phyloP scores from a whole-genome alignment of 2,888 invertebrate species.

The Lochmaea crataegi region DNA sequence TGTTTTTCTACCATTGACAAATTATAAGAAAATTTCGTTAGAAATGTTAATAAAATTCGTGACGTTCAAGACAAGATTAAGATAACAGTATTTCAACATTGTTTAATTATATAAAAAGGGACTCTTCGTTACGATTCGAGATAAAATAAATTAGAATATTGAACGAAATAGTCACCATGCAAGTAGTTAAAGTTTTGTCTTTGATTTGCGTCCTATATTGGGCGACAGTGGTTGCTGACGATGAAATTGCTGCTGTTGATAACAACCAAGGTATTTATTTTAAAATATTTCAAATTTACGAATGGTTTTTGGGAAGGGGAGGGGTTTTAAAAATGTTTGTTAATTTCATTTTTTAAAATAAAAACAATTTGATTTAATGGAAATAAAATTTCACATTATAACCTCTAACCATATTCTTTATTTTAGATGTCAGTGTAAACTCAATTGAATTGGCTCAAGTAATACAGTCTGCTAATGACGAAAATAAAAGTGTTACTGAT shows the following conservation, averaged over 20 bases:
- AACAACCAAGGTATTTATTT: background rate
- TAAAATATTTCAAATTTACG: background rate
- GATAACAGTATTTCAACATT: background rate
- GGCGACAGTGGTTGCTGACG: background rate
- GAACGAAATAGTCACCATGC: background rate
- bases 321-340: background rate
- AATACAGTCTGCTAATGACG: background rate
- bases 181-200: background rate
- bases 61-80: background rate
- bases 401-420: too few relatives aligned
- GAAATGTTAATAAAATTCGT: background rate
- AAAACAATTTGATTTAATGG: background rate
- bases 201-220: background rate
- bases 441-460: too few relatives aligned
- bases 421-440: too few relatives aligned
- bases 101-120: background rate
- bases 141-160: background rate
- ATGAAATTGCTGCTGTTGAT: background rate
- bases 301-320: too few relatives aligned
- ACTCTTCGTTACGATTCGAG: background rate
- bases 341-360: background rate
- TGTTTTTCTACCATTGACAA: too few relatives aligned
- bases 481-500: background rate
- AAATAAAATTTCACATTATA: background rate
- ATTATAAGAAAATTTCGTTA: too few relatives aligned